Conservation (phyloP, 2,113 vertebrate genomes). For the Odocoileus virginianus region DNA sequence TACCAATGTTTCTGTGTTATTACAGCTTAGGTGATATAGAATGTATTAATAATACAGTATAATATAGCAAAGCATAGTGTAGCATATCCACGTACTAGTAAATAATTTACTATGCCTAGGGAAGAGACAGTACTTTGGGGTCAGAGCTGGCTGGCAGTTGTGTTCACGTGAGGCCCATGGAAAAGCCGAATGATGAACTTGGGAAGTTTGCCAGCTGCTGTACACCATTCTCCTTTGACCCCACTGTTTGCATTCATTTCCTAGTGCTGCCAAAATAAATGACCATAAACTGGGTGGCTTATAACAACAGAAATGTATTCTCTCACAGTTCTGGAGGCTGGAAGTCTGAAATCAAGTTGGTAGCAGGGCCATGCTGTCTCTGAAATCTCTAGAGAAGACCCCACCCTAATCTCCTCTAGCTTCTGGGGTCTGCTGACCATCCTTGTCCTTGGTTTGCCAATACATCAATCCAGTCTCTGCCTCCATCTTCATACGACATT, state of each 20-base stretch:
- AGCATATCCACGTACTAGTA: background rate
- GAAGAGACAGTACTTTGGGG: background rate
- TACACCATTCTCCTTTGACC: background rate
- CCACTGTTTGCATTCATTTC: background rate
- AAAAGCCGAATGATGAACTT: background rate
- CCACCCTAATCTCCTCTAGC: background rate
- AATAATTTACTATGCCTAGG: background rate
- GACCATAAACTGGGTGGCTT: background rate
- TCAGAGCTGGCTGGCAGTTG: background rate
- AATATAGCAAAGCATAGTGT: background rate
- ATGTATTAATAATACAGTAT: background rate
- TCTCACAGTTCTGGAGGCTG: background rate
- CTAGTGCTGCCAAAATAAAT: background rate
- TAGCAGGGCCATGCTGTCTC: background rate
- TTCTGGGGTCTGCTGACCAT: background rate
- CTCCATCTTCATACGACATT: background rate
- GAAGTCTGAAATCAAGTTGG: background rate
- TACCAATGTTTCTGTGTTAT: background rate
- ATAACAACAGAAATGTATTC: background rate
- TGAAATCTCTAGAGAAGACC: background rate
- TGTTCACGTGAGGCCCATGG: background rate
- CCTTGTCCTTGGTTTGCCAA: background rate
- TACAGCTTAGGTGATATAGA: background rate
- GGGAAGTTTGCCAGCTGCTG: background rate
- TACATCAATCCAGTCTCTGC: background rate